These are phyloP conservation scores for Hyaena hyaena DNA, from an alignment of 2,113 vertebrate genomes.

Conservation along the genomic window DNA sequence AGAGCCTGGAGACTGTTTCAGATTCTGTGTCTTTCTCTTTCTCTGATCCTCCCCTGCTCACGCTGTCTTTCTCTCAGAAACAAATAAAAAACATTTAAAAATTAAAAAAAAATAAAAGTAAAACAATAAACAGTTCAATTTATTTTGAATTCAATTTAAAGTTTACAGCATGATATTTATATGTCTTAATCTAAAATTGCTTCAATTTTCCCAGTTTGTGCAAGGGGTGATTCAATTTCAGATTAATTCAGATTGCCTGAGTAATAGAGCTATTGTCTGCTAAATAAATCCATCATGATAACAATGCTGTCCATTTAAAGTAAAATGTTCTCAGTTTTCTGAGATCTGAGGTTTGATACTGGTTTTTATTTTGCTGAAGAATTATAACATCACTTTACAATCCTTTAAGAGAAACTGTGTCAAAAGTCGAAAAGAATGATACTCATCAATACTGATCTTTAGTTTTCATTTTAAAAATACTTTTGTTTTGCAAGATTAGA, in stretches of 20 bases:
- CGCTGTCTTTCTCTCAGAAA: too few species aligned
- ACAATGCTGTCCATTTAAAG: slow-evolving; percentile 49
- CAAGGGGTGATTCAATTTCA: slow-evolving; percentile 71
- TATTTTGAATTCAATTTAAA: slow-evolving; percentile 64
- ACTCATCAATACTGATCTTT: not conserved
- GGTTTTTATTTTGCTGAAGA: slow-evolving; percentile 46
- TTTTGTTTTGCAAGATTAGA: not conserved
- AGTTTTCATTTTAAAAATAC: not conserved
- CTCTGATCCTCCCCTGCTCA: too few species aligned
- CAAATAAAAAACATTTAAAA: too few species aligned
- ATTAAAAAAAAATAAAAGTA: not conserved
- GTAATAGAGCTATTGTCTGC: slow-evolving; percentile 54
- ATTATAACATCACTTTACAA: not conserved
- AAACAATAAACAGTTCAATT: slow-evolving; percentile 56
- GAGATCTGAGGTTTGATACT: slow-evolving; percentile 45
- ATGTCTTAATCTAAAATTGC: slow-evolving; percentile 68
- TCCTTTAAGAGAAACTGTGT: not conserved
- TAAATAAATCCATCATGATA: slow-evolving; percentile 65
- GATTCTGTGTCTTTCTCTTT: too few species aligned
- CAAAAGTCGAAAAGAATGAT: not conserved
- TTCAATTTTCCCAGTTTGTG: slow-evolving; percentile 42
- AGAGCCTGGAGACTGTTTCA: too few species aligned
- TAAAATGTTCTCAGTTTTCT: slow-evolving; percentile 42
- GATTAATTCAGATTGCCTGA: slow-evolving; percentile 69
- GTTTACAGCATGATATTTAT: slow-evolving; percentile 54